Conservation (phyloP, 2,113 vertebrate genomes). For the human region DNA sequence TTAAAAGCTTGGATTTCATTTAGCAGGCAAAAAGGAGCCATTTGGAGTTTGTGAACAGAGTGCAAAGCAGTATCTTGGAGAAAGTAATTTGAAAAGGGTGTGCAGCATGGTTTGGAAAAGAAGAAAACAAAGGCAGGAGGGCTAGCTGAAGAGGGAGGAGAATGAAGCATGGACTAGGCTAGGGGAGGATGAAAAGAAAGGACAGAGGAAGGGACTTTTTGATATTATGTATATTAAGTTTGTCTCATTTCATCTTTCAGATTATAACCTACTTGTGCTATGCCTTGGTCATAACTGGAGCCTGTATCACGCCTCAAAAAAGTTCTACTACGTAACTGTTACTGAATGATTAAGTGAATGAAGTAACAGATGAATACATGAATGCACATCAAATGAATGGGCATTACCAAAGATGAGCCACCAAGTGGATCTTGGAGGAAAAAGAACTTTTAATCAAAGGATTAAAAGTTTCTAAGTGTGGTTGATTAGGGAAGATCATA, state of each 20-base stretch:
- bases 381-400: conserved; percentile 6
- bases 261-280: background rate
- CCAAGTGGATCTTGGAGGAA: background rate
- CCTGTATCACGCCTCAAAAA: background rate
- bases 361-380: background rate
- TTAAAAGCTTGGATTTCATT: conserved; percentile 48
- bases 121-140: background rate
- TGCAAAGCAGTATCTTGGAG: conserved; percentile 7
- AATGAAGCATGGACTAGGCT: background rate
- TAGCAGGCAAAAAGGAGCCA: background rate
- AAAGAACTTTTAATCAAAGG: conserved; percentile 3
- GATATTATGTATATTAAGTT: background rate
- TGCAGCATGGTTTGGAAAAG: background rate
- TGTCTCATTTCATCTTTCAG: background rate
- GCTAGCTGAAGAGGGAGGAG: background rate
- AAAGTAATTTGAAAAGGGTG: conserved; percentile 32
- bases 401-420: background rate
- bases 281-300: background rate
- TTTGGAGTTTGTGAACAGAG: conserved; percentile 18
- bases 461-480: background rate
- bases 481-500: background rate
- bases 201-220: background rate
- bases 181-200: background rate
- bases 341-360: background rate
- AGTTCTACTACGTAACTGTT: background rate